These are phyloP conservation scores for Drosophila tanythrix DNA, from an alignment of 2,888 invertebrate species.

Conservation along the genomic window DNA sequence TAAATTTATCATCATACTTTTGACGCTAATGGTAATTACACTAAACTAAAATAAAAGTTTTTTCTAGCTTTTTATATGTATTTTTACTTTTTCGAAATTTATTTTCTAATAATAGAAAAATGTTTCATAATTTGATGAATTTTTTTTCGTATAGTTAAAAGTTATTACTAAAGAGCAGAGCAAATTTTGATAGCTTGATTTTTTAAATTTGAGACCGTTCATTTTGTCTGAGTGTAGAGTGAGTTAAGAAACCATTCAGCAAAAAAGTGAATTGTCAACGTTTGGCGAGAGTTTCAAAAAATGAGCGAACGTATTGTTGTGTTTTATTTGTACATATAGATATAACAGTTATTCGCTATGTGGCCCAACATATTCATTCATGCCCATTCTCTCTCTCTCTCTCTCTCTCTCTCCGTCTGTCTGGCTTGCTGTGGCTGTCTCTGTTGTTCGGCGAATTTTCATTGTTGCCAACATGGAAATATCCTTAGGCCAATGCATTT, in stretches of 20 bases:
- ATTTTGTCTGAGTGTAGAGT: background rate
- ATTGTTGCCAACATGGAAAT: conserved; percentile 70
- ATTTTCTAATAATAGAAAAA: too few species aligned
- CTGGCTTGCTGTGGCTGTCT: conserved; percentile 7
- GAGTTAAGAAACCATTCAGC: conserved; percentile 25
- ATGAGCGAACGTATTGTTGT: conserved; percentile 39
- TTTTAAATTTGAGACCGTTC: background rate
- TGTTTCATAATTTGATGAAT: too few species aligned
- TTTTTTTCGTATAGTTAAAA: too few species aligned
- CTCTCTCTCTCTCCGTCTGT: background rate
- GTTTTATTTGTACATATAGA: conserved; percentile 22
- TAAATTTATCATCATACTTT: too few species aligned
- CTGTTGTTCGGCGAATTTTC: conserved; percentile 36
- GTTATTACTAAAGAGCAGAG: background rate
- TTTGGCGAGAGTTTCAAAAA: conserved; percentile 36
- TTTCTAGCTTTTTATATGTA: background rate
- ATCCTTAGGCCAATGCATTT: conserved; percentile 71
- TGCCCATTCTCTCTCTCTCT: conserved; percentile 15
- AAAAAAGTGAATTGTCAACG: conserved; percentile 37
- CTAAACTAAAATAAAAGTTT: background rate
- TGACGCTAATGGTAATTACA: too few species aligned
- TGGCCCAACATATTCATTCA: background rate
- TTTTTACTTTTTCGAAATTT: background rate
- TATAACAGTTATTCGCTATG: conserved; percentile 21
- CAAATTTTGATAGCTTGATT: background rate